These are phyloP conservation scores for Macrosoma leucophasiata DNA, from an alignment of 2,888 invertebrate species.

Conservation along the genomic window DNA sequence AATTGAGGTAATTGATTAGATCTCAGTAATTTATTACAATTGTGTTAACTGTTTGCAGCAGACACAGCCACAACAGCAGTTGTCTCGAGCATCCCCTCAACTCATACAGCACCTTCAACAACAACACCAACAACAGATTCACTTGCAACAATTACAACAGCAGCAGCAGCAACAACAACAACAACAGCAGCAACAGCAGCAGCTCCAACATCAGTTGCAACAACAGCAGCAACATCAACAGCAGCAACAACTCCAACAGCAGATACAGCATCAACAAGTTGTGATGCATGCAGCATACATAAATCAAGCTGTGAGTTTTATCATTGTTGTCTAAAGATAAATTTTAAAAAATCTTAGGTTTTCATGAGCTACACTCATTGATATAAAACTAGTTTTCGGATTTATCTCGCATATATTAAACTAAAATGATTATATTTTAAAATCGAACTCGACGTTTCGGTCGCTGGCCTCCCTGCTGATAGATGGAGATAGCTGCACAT, in stretches of 20 bases:
- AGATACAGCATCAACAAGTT: constrained; percentile 52
- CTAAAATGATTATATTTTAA: too few relatives aligned
- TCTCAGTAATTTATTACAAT: too few relatives aligned
- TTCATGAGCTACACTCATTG: too few relatives aligned
- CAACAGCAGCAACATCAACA: constrained; percentile 34
- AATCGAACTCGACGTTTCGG: too few relatives aligned
- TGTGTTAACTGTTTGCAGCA: constrained; percentile 29
- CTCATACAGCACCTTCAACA: constrained; percentile 44
- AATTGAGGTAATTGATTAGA: too few relatives aligned
- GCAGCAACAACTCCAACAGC: constrained; percentile 32
- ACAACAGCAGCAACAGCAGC: constrained; percentile 41
- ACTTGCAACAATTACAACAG: constrained; percentile 42
- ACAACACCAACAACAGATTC: constrained; percentile 39
- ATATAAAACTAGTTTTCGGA: too few relatives aligned
- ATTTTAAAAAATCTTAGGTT: too few relatives aligned
- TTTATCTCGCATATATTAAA: too few relatives aligned
- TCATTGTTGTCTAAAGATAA: too few relatives aligned
- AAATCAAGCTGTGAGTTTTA: constrained; percentile 53
- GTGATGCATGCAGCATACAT: constrained; percentile 68
- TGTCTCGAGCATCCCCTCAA: constrained; percentile 37
- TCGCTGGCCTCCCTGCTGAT: too few relatives aligned
- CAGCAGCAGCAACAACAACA: constrained; percentile 44
- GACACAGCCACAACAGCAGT: constrained; percentile 31
- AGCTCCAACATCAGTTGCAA: constrained; percentile 41
- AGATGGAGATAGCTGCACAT: too few relatives aligned